Evolutionary conservation across 2,113 vertebrate genomes (phyloP), one percentile per base, ranked within the genome.

Genomic region (Mixornis gularis): DNA sequence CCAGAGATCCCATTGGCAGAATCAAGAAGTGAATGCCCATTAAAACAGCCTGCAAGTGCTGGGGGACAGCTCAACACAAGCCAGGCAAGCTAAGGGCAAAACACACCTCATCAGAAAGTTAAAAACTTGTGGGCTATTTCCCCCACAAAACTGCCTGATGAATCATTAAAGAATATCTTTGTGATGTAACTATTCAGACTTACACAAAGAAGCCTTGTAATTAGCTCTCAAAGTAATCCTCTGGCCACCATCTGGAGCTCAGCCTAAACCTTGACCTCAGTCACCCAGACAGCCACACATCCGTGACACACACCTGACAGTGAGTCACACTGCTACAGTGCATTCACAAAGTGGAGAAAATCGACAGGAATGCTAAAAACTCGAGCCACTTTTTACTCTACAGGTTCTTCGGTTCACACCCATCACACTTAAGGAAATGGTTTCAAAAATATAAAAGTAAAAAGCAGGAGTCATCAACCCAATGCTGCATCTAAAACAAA

Each of bases 221-320:
- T 92, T 49, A 92, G 89, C 80, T 89, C 80, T 82, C 13, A 0
- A 19, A 71, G 72, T 94, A 96, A 96, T 95, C 96, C 80, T 34
- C 90, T 87, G 78, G 89, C 65, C 78, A 76, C 94, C 95, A 92
- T 91, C 94, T 94, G 95, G 91, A 94, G 81, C 46, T 79, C 62
- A 89, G 87, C 55, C 91, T 89, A 79, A 87, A 87, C 34, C 85
- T 82, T 72, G 62, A 58, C 81, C 90, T 86, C 72, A 27, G 64
- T 16, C 65, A 60, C 72, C 29, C 78, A 87, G 92, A 17, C 44
- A 78, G 16, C 6, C 63, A 8, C 4, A 21, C 17, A 53, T 12
- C 62, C 53, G 34, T 49, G 76, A 44, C 91, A 93, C 10, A 69
- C 66, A 87, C 58, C 73, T 87, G 55, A 74, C 17, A 14, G 34